Percentiles rank a stretch among this genome's conserved stretches.
Conservation (phyloP, 1,140 invertebrate genomes). For the Pseudachorutes palmiensis region DNA sequence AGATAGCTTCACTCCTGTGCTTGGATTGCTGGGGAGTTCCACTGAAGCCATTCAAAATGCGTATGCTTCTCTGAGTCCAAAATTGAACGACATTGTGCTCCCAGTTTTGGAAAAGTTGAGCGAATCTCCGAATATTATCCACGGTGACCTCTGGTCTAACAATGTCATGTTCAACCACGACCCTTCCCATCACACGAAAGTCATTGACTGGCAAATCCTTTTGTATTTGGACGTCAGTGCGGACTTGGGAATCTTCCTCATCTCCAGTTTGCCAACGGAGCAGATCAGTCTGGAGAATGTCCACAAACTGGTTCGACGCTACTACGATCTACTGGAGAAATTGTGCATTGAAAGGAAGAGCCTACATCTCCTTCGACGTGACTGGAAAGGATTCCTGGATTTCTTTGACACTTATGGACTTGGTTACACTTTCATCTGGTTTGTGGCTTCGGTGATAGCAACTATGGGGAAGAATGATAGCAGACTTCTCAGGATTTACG, state of each 20-base stretch:
- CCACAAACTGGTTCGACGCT: neutral
- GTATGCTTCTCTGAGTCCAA: neutral
- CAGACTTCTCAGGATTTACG: neutral
- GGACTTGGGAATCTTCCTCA: constrained; percentile 19
- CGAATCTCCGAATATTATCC: constrained; percentile 15
- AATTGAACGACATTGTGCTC: constrained; percentile 3
- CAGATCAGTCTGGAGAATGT: neutral
- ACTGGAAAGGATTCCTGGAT: neutral
- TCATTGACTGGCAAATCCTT: constrained; percentile 30
- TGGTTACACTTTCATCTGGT: neutral
- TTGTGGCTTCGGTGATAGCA: neutral
- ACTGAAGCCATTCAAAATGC: neutral
- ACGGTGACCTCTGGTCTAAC: constrained; percentile 28
- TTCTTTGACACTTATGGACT: constrained; percentile 24
- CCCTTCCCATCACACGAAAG: constrained; percentile 6
- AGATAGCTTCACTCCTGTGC: constrained; percentile 1
- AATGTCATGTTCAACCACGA: constrained; percentile 16
- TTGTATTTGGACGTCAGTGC: constrained; percentile 18
- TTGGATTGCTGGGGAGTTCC: neutral
- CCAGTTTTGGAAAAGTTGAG: neutral
- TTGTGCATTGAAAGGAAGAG: neutral
- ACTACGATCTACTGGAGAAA: constrained; percentile 10
- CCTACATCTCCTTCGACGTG: neutral
- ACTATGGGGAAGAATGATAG: neutral
- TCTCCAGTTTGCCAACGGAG: constrained; percentile 4